Evolutionary conservation across 2,797 vertebrate genomes (phyloP), one percentile per base, ranked within the genome.

Genomic region (Manis javanica): DNA sequence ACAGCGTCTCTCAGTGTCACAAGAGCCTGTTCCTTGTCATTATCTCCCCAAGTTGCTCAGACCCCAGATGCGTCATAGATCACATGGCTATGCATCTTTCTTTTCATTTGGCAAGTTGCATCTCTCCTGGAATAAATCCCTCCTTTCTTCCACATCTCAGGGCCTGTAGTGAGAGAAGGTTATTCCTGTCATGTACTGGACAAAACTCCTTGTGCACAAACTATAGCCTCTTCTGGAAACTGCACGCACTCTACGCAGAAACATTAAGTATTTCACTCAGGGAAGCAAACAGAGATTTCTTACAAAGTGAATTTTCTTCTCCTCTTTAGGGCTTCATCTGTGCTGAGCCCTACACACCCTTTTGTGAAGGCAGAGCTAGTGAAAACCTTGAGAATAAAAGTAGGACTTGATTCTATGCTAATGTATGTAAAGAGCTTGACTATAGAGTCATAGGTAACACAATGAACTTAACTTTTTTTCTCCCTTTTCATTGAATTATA

Each of bases 401-500:
- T 0, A 1, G 39, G n/a, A 51, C 96, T 31, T 51, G 81, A 95
- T 96, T 97, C 96, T 42, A 72, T 82, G 95, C 97, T 97, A 96
- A 97, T 90, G 21, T 95, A 90, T 77, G 90, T 53, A 0, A 26
- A 90, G 96, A 84, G 95, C 53, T 75, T 42, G 95, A 91, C 34
- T 82, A 13, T 61, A 39, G 91, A 94, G 82, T 97, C 95, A 89
- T 53, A 92, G 81, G 93, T 91, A 95, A 69, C 97, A 97, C 96
- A 97, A 92, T 96, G 97, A 97, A 96, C 96, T 96, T 93, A 95
- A 97, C 92, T 96, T 94, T 93, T 78, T 74, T 42, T 39, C 51
- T 87, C 55, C 57, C 46, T 89, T 91, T 97, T 94, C 93, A 97
- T 95, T 97, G 97, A 97, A 97, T 97, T 97, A 95, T 98, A 98